A percentile compares a stretch with the other conserved stretches of the same genome.
Evolutionary conservation across 2,113 vertebrate genomes (phyloP).

Genomic region (Cygnus buccinator): DNA sequence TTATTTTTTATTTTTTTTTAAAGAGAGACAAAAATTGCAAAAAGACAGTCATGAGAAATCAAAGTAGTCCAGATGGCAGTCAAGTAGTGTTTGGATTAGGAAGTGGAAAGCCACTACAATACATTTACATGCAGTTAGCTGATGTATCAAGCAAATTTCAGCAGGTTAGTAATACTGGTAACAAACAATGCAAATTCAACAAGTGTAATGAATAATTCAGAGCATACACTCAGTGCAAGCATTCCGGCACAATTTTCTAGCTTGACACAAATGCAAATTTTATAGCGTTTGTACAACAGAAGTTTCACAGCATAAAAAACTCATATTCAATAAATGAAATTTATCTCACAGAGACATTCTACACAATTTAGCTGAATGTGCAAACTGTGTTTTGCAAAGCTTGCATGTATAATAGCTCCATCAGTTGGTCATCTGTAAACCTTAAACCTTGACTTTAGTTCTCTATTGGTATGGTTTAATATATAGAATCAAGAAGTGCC

Average conservation of each 20-base stretch:
- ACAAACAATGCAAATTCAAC: slow-evolving; percentile 58
- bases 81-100: neutral
- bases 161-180: slow-evolving; percentile 39
- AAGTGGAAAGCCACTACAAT: neutral
- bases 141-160: slow-evolving; percentile 45
- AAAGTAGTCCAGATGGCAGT: slow-evolving; percentile 8
- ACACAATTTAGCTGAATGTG: neutral
- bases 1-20: neutral
- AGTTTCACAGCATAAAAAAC: slow-evolving; percentile 11
- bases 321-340: neutral
- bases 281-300: slow-evolving; percentile 19
- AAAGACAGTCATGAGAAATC: neutral
- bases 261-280: slow-evolving; percentile 56
- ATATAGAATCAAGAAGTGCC: neutral
- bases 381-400: neutral
- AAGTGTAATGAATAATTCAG: slow-evolving; percentile 67
- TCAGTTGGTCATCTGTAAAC: neutral
- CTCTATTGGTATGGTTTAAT: neutral
- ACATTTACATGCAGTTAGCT: slow-evolving; percentile 30
- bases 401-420: neutral
- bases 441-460: neutral
- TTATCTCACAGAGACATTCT: neutral
- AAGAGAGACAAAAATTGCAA: neutral
- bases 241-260: slow-evolving; percentile 9
- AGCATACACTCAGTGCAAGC: neutral